Evolutionary conservation across 2,797 vertebrate genomes (phyloP).

Genomic region (Spinus pinus): DNA sequence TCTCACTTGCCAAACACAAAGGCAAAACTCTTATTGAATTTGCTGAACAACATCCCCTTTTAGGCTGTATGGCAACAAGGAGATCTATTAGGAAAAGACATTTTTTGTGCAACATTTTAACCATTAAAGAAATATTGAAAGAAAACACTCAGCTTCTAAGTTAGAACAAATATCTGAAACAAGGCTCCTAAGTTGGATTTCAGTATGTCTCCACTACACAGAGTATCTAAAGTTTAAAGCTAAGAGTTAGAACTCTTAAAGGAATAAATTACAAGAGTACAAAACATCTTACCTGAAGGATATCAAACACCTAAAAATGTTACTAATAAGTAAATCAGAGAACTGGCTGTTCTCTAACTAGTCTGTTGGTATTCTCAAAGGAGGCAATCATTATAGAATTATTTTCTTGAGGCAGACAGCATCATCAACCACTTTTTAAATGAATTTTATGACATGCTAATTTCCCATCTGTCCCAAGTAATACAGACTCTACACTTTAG

Average conservation of each 20-base stretch:
- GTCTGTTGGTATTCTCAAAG: slow-evolving; percentile 33
- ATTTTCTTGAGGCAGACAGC: slow-evolving; percentile 69
- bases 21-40: neutral
- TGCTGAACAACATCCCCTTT: fast-evolving
- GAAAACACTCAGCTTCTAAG: neutral
- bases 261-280: neutral
- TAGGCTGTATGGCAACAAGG: neutral
- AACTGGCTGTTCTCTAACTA: neutral
- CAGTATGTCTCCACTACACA: neutral
- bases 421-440: slow-evolving; percentile 62
- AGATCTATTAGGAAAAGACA: neutral
- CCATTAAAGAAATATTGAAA: neutral
- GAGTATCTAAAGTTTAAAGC: neutral
- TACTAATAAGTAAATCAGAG: neutral
- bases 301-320: neutral
- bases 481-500: slow-evolving; percentile 33
- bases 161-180: neutral
- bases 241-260: neutral
- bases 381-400: slow-evolving; percentile 68
- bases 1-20: neutral
- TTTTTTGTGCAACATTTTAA: neutral
- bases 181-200: neutral
- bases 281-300: neutral
- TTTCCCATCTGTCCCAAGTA: slow-evolving; percentile 77
- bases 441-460: slow-evolving; percentile 78